Evolutionary conservation across 2,797 vertebrate genomes (phyloP), one percentile per base, ranked within the genome.

Genomic region (Urophycis tenuis): DNA sequence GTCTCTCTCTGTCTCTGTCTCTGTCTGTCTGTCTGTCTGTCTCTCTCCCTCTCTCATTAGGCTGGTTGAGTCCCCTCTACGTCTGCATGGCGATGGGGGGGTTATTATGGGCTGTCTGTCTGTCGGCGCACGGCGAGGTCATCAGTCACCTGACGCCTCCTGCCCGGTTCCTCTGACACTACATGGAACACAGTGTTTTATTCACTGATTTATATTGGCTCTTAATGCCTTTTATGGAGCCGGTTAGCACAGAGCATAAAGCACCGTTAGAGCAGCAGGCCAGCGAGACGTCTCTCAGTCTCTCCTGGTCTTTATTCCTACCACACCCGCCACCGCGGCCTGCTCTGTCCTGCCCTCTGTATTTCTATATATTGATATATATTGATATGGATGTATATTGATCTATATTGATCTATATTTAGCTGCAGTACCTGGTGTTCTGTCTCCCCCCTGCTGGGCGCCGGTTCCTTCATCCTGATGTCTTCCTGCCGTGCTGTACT

Each of bases 151-250:
- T 84, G 77, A 83, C 83, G 85, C 85, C 86, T 85, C 83, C 81
- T 81, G 78, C 64, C 25, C 25, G 10, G 25, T 78, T 75, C 82
- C 84, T 85, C n/a, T 53, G 49, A 53, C 49, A 53, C 22, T 22
- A 53, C n/a, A 53, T 53, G 22, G 22, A 85, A 86, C 85, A 88
- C 83, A 85, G 83, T 88, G 89, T 89, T 89, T 89, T 86, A 88
- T 81, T 87, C 84, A 86, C 78, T 8, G 19, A 91, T 91, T 90
- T 89, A 33, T 74, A 90, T 90, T 88, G 87, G 84, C 85, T 87
- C 90, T 91, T 91, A 89, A 91, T 89, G 85, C 78, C 87, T 90
- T 91, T 90, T 91, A 91, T 92, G 15, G 88, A 88, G 87, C 88
- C 88, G 88, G 87, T 92, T 91, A 89, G 87, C 87, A 87, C 87